Conservation (phyloP, 2,888 invertebrate genomes). For the Aphidius colemani region DNA sequence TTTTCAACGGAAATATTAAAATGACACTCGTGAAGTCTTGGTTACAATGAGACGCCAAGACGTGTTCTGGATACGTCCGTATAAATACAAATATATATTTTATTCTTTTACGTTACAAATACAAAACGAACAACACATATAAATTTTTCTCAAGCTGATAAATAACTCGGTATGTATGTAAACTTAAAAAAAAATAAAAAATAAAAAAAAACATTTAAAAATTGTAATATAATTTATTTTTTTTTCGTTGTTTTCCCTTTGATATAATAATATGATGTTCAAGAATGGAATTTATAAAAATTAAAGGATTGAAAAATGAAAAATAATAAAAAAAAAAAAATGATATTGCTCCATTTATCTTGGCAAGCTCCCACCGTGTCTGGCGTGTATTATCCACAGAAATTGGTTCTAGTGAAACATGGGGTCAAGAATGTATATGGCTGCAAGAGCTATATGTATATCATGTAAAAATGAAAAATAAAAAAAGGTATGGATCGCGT, state of each 20-base stretch:
- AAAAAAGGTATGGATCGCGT: slow-evolving; percentile 43
- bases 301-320: background rate
- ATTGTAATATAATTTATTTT: slow-evolving; percentile 1
- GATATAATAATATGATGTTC: slow-evolving; percentile 28
- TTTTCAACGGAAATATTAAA: too few relatives aligned
- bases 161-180: too few relatives aligned
- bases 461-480: slow-evolving; percentile 6
- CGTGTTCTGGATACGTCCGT: slow-evolving; percentile 54
- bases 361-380: slow-evolving; percentile 17
- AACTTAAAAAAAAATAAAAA: too few relatives aligned
- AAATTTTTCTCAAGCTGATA: too few relatives aligned
- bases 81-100: slow-evolving; percentile 1
- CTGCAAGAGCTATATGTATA: slow-evolving; percentile 11
- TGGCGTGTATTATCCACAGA: slow-evolving; percentile 43
- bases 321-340: slow-evolving; percentile 9
- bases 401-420: slow-evolving; percentile 49
- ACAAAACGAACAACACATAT: too few relatives aligned
- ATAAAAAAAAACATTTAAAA: background rate
- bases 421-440: slow-evolving; percentile 45
- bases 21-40: slow-evolving; percentile 40
- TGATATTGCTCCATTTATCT: slow-evolving; percentile 18
- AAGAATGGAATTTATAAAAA: background rate
- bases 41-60: slow-evolving; percentile 51
- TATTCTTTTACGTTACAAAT: slow-evolving; percentile 5
- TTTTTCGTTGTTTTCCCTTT: slow-evolving; percentile 3